Evolutionary conservation across 2,113 vertebrate genomes (phyloP).

Genomic region (Rutilus rutilus): DNA sequence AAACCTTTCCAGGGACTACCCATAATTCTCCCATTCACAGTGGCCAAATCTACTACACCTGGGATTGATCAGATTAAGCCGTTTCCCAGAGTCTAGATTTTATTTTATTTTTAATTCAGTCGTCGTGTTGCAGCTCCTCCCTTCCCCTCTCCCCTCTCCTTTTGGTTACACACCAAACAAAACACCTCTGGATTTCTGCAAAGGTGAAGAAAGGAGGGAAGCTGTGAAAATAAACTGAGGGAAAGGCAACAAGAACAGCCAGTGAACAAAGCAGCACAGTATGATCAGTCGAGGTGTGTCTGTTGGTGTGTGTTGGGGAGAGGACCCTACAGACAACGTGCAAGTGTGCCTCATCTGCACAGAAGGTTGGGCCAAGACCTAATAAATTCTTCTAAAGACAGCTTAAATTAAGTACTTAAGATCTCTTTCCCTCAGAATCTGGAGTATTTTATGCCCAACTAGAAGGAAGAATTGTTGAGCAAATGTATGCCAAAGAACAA

Average conservation of each 20-base stretch:
- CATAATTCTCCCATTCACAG: slow-evolving; percentile 80
- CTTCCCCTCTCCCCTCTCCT: background rate
- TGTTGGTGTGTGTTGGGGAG: slow-evolving; percentile 51
- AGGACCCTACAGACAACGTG: slow-evolving; percentile 49
- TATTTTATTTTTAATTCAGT: background rate
- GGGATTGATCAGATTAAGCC: slow-evolving; percentile 66
- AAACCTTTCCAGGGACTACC: slow-evolving; percentile 82
- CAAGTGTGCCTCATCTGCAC: background rate
- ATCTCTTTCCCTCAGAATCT: background rate
- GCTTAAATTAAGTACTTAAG: background rate
- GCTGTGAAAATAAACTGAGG: slow-evolving; percentile 60
- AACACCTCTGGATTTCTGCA: slow-evolving; percentile 79
- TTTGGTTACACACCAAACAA: slow-evolving; percentile 66
- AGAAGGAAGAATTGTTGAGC: too few species aligned
- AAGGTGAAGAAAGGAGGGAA: slow-evolving; percentile 74
- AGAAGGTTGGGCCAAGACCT: background rate
- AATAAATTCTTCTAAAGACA: background rate
- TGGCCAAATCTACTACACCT: slow-evolving; percentile 70
- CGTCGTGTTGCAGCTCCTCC: slow-evolving; percentile 9
- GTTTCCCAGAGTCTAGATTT: background rate
- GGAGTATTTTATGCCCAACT: too few species aligned
- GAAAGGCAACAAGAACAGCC: slow-evolving; percentile 73
- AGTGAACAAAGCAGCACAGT: slow-evolving; percentile 69
- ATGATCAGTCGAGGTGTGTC: slow-evolving; percentile 47
- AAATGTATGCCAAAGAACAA: too few species aligned